These are phyloP conservation scores for Pseudorasbora parva DNA, from an alignment of 2,113 vertebrate species.

Conservation along the genomic window DNA sequence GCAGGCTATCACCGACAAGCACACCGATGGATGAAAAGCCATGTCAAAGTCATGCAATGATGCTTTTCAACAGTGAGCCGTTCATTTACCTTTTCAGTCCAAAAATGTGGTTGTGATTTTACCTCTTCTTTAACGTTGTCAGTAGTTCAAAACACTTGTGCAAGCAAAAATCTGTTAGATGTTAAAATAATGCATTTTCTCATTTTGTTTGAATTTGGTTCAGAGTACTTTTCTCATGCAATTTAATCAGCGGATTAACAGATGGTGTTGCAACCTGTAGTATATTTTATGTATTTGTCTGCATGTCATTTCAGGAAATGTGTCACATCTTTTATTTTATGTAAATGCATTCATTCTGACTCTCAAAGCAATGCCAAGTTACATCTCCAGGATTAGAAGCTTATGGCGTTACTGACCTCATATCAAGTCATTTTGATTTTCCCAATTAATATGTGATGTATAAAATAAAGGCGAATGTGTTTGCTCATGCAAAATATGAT, in stretches of 20 bases:
- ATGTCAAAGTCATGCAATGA: slow-evolving; percentile 4
- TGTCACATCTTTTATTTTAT: slow-evolving; percentile 14
- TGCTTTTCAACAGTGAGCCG: background rate
- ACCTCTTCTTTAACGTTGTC: slow-evolving; percentile 29
- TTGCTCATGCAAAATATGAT: background rate
- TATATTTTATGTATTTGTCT: slow-evolving; percentile 35
- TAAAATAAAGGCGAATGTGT: background rate
- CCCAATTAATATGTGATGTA: background rate
- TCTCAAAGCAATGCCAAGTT: background rate
- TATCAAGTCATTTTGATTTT: background rate
- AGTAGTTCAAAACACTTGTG: background rate
- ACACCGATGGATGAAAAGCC: slow-evolving; percentile 16
- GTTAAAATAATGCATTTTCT: slow-evolving; percentile 33
- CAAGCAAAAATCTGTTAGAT: slow-evolving; percentile 30
- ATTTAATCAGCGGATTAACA: slow-evolving; percentile 35
- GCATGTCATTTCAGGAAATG: slow-evolving; percentile 27
- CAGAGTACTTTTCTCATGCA: slow-evolving; percentile 28
- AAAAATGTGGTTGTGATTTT: slow-evolving; percentile 18
- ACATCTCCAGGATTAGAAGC: slow-evolving; percentile 1
- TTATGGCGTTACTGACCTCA: slow-evolving; percentile 1
- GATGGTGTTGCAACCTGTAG: slow-evolving; percentile 36
- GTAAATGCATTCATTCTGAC: slow-evolving; percentile 35
- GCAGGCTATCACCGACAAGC: slow-evolving; percentile 25
- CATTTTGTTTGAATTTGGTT: slow-evolving; percentile 42
- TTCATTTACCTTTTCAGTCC: background rate